Conservation (phyloP, 2,797 vertebrate species). For the Clarias platycephalus region DNA sequence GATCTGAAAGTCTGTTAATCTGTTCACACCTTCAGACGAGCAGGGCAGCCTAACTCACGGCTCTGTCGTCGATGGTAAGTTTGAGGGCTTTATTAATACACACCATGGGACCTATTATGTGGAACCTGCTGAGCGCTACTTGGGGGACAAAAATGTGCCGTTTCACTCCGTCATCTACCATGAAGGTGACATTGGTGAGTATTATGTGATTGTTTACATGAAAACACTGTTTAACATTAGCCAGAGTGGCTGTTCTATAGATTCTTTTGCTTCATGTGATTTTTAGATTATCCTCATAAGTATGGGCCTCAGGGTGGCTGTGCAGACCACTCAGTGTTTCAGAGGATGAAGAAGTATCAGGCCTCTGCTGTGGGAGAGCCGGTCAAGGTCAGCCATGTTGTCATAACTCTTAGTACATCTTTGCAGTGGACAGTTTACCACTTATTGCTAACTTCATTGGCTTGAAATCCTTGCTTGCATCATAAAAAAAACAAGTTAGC, state of each 20-base stretch:
- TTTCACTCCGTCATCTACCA: slow-evolving; percentile 99
- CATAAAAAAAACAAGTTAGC: too few species aligned
- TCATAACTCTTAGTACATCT: not conserved
- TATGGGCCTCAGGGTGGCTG: slow-evolving; percentile 95
- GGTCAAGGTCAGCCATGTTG: slow-evolving; percentile 73
- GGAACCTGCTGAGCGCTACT: slow-evolving; percentile 91
- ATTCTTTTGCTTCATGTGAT: slow-evolving; percentile 49
- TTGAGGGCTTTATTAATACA: slow-evolving; percentile 96
- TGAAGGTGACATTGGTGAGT: slow-evolving; percentile 97
- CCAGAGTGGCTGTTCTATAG: slow-evolving; percentile 25
- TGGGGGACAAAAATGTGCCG: slow-evolving; percentile 85
- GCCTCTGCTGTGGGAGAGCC: slow-evolving; percentile 74
- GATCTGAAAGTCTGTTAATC: not conserved
- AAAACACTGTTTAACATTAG: not conserved
- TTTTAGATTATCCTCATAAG: slow-evolving; percentile 92
- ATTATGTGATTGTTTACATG: not conserved
- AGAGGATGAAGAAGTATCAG: slow-evolving; percentile 93
- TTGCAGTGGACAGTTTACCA: not conserved
- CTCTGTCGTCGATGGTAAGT: slow-evolving; percentile 89
- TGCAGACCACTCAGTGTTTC: slow-evolving; percentile 93
- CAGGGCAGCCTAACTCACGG: slow-evolving; percentile 91
- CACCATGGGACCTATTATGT: slow-evolving; percentile 91
- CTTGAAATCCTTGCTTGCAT: too few species aligned
- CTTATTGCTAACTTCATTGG: not conserved
- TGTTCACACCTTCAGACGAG: slow-evolving; percentile 78